Evolutionary conservation across 2,797 vertebrate species (phyloP), one percentile per base, ranked within the genome.

Genomic region (Argentina silus): DNA sequence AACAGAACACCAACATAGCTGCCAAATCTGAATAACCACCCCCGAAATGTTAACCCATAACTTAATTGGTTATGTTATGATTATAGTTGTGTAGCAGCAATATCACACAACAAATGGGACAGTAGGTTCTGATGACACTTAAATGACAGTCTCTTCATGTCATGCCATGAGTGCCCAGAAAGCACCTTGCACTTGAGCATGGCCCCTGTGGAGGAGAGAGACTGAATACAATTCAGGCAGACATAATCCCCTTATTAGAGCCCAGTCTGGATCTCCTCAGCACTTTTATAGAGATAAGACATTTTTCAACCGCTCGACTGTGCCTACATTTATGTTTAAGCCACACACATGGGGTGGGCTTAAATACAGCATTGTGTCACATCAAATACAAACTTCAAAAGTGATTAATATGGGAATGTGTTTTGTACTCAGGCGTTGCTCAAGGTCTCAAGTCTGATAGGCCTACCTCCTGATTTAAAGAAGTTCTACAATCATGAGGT

Each of bases 231-330:
- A 19, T 56, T 15, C n/a, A 56, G 53, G 53, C n/a, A 56, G 53
- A 56, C 53, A 56, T 17, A 56, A 56, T 17, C 53, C 53, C 4
- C n/a, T 56, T 14, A 56, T 56, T 19, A 56, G 19, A 17, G n/a
- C 53, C 19, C 53, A n/a, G 53, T 56, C 17, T n/a, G 53, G 53
- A 56, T 56, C 15, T 56, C 53, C 53, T 56, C 53, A 56, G n/a
- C 53, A 19, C 53, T 19, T 19, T 56, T 8, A 56, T 19, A 56
- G n/a, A 56, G 15, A 56, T 56, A 17, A 56, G 53, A 56, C 53
- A 36, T 4, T 56, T 15, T 56, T 2, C 6, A 17, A 17, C 53
- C 53, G 17, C 53, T 56, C 9, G 9, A 56, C 53, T 7, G 53
- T 6, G 53, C 53, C 15, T 56, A 19, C n/a, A 14, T 3, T 19